Conservation (phyloP, 2,797 vertebrate genomes). For the Acanthis flammea region DNA sequence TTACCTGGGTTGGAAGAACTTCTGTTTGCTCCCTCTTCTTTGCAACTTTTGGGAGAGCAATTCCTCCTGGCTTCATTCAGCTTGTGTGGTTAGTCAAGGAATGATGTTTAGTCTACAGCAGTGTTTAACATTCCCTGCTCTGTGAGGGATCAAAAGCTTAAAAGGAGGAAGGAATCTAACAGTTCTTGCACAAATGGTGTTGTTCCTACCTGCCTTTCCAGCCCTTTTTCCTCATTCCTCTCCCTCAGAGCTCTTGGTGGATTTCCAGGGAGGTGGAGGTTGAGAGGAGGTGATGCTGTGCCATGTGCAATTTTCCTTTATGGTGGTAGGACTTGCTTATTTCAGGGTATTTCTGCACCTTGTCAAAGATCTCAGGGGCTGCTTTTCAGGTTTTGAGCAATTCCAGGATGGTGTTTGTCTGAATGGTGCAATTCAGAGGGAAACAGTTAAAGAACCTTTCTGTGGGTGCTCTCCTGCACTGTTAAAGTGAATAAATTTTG, state of each 20-base stretch:
- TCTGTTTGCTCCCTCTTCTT: background rate
- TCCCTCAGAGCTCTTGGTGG: background rate
- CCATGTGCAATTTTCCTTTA: background rate
- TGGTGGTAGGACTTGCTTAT: background rate
- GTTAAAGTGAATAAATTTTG: background rate
- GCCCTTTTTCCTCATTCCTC: background rate
- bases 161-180: background rate
- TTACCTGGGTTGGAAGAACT: background rate
- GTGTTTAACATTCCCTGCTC: background rate
- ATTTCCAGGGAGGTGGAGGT: background rate
- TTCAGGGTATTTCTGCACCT: background rate
- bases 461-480: background rate
- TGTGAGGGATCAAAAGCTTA: background rate
- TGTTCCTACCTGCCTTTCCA: background rate
- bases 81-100: background rate
- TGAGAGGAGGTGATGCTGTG: background rate
- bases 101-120: background rate
- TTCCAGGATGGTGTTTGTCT: rapidly evolving
- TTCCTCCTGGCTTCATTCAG: background rate
- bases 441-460: background rate
- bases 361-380: background rate
- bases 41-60: background rate
- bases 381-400: background rate
- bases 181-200: background rate
- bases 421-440: background rate